Base-by-base conservation (phyloP, 2,113 vertebrate species). In the Harpagus bidentatus region DNA sequence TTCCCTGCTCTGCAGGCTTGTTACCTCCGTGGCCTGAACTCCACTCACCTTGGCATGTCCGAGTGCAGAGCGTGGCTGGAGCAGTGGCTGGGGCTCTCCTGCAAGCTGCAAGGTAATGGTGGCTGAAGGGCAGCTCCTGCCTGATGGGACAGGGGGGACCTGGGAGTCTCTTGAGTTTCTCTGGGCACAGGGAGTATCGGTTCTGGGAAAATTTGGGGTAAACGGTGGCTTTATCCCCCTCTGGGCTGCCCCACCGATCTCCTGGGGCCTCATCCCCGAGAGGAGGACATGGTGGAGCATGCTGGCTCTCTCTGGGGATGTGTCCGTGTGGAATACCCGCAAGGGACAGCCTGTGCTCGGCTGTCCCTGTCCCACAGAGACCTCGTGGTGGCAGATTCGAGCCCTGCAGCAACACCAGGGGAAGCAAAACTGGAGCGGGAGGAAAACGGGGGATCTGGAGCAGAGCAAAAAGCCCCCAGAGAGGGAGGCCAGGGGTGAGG, bases 51-150 rank as follows among this genome's bases (percentile, higher is more conserved):
- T 10, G 93, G 83, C 50, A 20, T 88, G 34, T 73, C 96, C 2
- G 98, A 98, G 91, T 99, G 98, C 94, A 95, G 94, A 1, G 98
- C 98, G 34, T 99, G 99, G 99, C 97, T 99, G 89, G 96, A 97
- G 77, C 98, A 98, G 79, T 99, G 99, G 99, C 97, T 99, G 13
- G 90, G 98, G 67, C 96, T 99, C 42, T 99, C 99, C 58, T 96
- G 97, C 18, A 94, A 96, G 28, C 95, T 99, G 32, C 98, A 98
- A 99, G 99, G 99, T 99, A 87, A 97, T 67, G 28, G 32, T 1
- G 20, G 58, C 40, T 2, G 10, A 6, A 47, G 50, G 59, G 43
- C 48, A 14, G 43, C 42, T 45, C 40, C 55, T 28, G 48, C 29
- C n/a, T 11, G n/a, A 6, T 9, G 10, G 74, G 3, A 9, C 1